Base-by-base conservation (phyloP, 1,140 invertebrate genomes). In the Psix sp. region DNA sequence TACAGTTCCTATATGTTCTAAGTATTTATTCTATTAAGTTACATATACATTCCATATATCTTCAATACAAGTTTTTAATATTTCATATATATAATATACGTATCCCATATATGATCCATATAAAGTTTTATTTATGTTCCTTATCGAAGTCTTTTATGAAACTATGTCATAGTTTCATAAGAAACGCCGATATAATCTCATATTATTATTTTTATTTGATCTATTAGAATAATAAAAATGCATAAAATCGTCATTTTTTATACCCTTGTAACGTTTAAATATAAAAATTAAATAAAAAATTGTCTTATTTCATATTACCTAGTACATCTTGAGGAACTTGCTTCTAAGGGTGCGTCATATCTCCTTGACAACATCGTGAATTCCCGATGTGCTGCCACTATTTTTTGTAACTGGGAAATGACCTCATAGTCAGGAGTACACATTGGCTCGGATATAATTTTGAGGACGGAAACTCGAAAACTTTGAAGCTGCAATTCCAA, bases 371-470 rank as follows among this genome's bases (percentile, higher is more conserved):
- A 89, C 73, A 92, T 86, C 1, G 92, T 93, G 80, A 93, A 94
- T 81, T 94, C 93, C 45, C 93, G 90, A 84, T 94, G 92, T 0
- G 93, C 93, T 66, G 93, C 91, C 5, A 93, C 91, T 59, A 94
- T 84, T 86, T 94, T 94, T 77, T 93, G 92, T 4, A 94, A 86
- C 10, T 91, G 89, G 1, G 91, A 91, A 38, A 94, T 91, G 66
- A 94, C 89, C 81, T 94, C 93, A 81, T 93, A 93, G 84, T 94
- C 93, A 0, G 92, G 90, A 45, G 92, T 90, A 18, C 92, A 90
- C 9, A 90, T 88, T 31, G 92, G 89, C 51, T 93, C 89, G 3
- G 91, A 92, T 17, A 93, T 76, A 14, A 92, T 87, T 77, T 92
- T 91, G n/a, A 89, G 89, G 2, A 93, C 88, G 0, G 91, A 91